phyloP scores from a whole-genome alignment of 2,113 vertebrate genomes.

The Petroica traversi region DNA sequence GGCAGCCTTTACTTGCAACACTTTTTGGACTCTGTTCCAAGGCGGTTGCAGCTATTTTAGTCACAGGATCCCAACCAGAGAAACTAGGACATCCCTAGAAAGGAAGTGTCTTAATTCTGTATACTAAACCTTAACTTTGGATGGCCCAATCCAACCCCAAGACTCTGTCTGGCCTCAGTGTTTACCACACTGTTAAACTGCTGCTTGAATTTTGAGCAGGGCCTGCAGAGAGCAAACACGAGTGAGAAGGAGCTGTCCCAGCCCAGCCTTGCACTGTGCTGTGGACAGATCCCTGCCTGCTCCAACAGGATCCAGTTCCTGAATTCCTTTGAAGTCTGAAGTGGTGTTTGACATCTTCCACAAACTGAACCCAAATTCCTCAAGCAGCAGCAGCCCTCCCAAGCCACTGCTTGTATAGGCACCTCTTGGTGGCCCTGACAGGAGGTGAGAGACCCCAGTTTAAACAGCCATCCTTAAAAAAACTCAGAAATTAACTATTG shows the following conservation, averaged over 20 bases:
- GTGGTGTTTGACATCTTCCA: not conserved
- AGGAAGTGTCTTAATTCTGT: not conserved
- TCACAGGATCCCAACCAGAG: not conserved
- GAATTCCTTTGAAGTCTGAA: not conserved
- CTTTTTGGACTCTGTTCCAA: not conserved
- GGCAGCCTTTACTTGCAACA: not conserved
- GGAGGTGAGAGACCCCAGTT: not conserved
- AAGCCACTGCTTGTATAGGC: rapidly evolving
- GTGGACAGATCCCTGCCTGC: not conserved
- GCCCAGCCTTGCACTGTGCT: not conserved
- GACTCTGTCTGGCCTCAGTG: not conserved
- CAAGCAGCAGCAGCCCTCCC: not conserved
- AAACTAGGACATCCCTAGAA: conserved; percentile 17
- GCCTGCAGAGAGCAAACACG: not conserved
- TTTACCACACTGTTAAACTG: not conserved
- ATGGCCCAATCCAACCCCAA: not conserved
- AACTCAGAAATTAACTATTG: not conserved
- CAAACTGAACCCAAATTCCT: not conserved
- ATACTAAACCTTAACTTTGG: not conserved
- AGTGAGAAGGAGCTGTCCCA: rapidly evolving
- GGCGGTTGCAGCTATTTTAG: not conserved
- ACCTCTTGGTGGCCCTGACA: not conserved
- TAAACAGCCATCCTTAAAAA: not conserved
- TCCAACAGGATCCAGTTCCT: rapidly evolving
- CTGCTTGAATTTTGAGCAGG: conserved; percentile 24